A percentile compares a stretch with the other conserved stretches of the same genome.
Evolutionary conservation across 2,113 vertebrate genomes (phyloP).

Genomic region (Petaurus breviceps): DNA sequence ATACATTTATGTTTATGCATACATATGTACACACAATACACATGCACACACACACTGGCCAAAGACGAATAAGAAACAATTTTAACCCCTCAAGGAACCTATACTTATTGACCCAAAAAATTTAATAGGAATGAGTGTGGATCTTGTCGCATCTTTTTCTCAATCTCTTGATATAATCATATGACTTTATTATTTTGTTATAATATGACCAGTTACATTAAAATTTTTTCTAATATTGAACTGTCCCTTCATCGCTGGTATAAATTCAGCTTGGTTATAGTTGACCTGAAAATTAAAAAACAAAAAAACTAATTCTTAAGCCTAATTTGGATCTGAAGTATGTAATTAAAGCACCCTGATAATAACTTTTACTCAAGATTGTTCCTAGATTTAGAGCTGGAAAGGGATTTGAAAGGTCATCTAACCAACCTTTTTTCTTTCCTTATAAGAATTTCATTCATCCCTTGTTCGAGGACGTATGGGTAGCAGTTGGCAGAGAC

Average conservation of each 20-base stretch:
- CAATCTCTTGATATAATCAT: no score
- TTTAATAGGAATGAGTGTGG: no score
- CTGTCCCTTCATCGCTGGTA: neutral
- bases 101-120: no score
- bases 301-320: neutral
- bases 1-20: no score
- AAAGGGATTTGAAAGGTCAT: neutral
- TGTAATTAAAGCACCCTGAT: neutral
- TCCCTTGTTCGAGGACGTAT: neutral
- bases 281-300: neutral
- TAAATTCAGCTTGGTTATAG: neutral
- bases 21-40: no score
- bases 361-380: neutral
- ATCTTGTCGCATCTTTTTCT: no score
- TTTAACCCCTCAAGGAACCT: no score
- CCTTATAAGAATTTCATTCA: neutral
- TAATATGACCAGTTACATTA: neutral
- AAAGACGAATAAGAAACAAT: no score
- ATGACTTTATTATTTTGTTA: neutral
- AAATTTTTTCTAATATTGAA: neutral
- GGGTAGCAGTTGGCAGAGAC: neutral
- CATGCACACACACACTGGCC: no score
- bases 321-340: neutral
- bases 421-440: neutral
- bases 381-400: neutral